These are phyloP conservation scores for Laothoe populi DNA, from an alignment of 2,888 invertebrate species.

Conservation along the genomic window DNA sequence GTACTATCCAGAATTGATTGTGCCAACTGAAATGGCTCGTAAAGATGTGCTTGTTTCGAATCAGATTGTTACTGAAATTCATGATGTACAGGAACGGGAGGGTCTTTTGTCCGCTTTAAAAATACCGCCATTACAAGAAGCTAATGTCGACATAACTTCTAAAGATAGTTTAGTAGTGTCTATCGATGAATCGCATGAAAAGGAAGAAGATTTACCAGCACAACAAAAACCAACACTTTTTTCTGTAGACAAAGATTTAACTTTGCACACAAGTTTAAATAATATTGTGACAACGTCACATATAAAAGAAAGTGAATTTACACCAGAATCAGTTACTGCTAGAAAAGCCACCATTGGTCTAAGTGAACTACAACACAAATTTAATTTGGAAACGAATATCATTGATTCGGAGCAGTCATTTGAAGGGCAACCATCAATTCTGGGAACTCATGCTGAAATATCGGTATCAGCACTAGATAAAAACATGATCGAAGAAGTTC, in stretches of 20 bases:
- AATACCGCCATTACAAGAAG: constrained; percentile 86
- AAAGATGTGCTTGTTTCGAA: constrained; percentile 87
- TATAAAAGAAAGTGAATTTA: constrained; percentile 86
- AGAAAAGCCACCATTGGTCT: constrained; percentile 86
- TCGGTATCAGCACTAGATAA: constrained; percentile 84
- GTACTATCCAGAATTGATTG: constrained; percentile 91
- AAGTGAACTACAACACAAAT: constrained; percentile 85
- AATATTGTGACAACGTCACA: constrained; percentile 87
- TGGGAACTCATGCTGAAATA: constrained; percentile 72
- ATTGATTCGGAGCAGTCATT: constrained; percentile 86
- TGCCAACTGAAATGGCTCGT: constrained; percentile 90
- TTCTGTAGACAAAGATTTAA: constrained; percentile 64
- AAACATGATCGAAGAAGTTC: constrained; percentile 82
- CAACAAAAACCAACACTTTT: constrained; percentile 57
- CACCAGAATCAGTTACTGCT: constrained; percentile 70
- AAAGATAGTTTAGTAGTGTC: constrained; percentile 86
- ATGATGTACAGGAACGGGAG: constrained; percentile 88
- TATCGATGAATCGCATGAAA: constrained; percentile 86
- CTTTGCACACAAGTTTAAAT: constrained; percentile 81
- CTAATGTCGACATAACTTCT: constrained; percentile 84
- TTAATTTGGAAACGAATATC: constrained; percentile 83
- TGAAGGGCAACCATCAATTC: constrained; percentile 66
- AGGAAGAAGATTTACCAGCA: constrained; percentile 84
- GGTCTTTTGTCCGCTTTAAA: constrained; percentile 85
- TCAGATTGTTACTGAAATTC: constrained; percentile 87